These are phyloP conservation scores for Heliconius hermathena DNA, from an alignment of 1,140 invertebrate genomes.

Conservation along the genomic window DNA sequence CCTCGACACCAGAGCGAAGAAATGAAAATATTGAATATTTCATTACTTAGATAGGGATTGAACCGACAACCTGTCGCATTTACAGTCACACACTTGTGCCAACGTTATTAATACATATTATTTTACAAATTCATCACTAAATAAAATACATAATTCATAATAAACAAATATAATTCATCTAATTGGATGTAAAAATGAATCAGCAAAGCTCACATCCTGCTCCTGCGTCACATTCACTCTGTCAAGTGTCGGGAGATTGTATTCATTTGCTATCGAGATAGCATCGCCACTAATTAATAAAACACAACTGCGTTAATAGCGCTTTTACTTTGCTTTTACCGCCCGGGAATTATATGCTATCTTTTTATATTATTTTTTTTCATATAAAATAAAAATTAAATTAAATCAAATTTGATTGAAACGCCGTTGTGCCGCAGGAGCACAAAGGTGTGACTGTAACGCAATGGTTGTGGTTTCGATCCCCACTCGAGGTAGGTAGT, in stretches of 20 bases:
- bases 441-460: neutral
- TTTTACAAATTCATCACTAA: neutral
- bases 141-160: neutral
- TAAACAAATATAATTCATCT: neutral
- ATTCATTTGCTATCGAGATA: constrained; percentile 23
- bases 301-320: constrained; percentile 19
- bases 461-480: neutral
- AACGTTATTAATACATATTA: neutral
- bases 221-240: constrained; percentile 12
- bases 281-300: constrained; percentile 31
- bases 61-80: too few relatives aligned
- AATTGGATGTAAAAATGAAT: constrained; percentile 11
- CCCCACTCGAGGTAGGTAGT: too few relatives aligned
- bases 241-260: constrained; percentile 27
- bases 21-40: too few relatives aligned
- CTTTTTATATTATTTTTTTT: too few relatives aligned
- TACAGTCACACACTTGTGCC: too few relatives aligned
- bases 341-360: neutral
- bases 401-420: neutral
- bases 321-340: constrained; percentile 10
- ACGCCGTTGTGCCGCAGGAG: too few relatives aligned
- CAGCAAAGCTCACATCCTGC: constrained; percentile 5
- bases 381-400: too few relatives aligned
- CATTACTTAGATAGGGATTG: too few relatives aligned
- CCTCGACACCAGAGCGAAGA: too few relatives aligned